phyloP scores from a whole-genome alignment of 2,797 vertebrate genomes.

The Malurus leucopterus region DNA sequence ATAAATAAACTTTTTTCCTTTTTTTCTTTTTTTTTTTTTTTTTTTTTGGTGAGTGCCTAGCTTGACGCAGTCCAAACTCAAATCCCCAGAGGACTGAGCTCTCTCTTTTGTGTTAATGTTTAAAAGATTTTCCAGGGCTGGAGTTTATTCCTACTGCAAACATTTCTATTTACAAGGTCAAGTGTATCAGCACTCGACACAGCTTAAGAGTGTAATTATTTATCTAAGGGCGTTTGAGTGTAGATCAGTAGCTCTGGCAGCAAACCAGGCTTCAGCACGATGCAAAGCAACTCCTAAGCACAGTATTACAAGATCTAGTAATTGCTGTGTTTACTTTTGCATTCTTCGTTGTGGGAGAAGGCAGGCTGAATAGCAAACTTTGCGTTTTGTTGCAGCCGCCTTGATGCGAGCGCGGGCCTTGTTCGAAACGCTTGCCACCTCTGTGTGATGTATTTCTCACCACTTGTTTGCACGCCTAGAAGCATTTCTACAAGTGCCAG shows the following conservation, averaged over 20 bases:
- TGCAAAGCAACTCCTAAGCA: conserved; percentile 70
- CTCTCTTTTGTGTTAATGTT: conserved; percentile 86
- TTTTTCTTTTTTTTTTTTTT: background rate
- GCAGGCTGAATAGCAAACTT: background rate
- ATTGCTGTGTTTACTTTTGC: conserved; percentile 73
- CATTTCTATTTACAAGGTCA: conserved; percentile 87
- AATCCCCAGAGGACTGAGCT: conserved; percentile 76
- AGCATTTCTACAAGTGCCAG: background rate
- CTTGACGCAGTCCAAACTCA: conserved; percentile 74
- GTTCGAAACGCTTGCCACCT: background rate
- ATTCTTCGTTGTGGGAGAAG: conserved; percentile 24
- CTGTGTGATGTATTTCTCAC: background rate
- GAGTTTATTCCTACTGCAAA: conserved; percentile 86
- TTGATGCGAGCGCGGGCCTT: background rate
- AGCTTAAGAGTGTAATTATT: conserved; percentile 83
- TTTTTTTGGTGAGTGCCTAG: conserved; percentile 63
- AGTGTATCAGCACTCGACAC: conserved; percentile 81
- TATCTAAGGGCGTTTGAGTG: conserved; percentile 83
- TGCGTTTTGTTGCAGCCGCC: background rate
- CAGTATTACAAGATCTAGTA: conserved; percentile 71
- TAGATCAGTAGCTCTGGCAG: conserved; percentile 82
- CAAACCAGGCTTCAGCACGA: conserved; percentile 70
- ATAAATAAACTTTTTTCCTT: conserved; percentile 75
- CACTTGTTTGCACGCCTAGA: background rate
- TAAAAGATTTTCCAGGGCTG: conserved; percentile 85